Conservation (phyloP, 2,797 vertebrate genomes). For the Lates japonicus region DNA sequence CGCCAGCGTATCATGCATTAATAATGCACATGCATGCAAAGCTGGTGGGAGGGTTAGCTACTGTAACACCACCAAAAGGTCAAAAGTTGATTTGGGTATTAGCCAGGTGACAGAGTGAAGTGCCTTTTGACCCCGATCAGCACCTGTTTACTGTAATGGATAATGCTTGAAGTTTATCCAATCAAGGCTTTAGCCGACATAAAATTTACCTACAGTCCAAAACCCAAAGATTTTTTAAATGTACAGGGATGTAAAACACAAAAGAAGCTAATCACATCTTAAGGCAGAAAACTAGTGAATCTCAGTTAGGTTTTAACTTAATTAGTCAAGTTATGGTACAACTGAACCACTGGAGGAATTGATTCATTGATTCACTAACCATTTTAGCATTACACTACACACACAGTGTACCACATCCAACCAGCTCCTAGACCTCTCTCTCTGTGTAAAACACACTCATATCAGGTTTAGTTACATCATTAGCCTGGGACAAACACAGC, state of each 20-base stretch:
- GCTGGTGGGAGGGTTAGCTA: slow-evolving; percentile 14
- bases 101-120: slow-evolving; percentile 1
- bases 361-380: slow-evolving; percentile 26
- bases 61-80: slow-evolving; percentile 26
- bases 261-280: slow-evolving; percentile 1
- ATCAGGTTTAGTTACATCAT: slow-evolving; percentile 97
- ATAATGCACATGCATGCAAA: slow-evolving; percentile 60
- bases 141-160: background rate
- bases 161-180: background rate
- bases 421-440: slow-evolving; percentile 38
- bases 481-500: slow-evolving; percentile 94
- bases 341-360: slow-evolving; percentile 30
- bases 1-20: slow-evolving; percentile 48
- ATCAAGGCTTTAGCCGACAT: background rate
- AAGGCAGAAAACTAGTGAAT: background rate
- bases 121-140: slow-evolving; percentile 11
- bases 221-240: background rate
- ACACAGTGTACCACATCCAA: slow-evolving; percentile 18
- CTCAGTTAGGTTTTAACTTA: background rate
- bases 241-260: too few relatives aligned
- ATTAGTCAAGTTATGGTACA: slow-evolving; percentile 10
- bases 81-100: slow-evolving; percentile 14
- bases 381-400: background rate
- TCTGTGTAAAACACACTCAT: slow-evolving; percentile 76
- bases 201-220: background rate